Evolutionary conservation across 2,797 vertebrate species (phyloP), one percentile per base, ranked within the genome.

Genomic region (Babyrousa celebensis): DNA sequence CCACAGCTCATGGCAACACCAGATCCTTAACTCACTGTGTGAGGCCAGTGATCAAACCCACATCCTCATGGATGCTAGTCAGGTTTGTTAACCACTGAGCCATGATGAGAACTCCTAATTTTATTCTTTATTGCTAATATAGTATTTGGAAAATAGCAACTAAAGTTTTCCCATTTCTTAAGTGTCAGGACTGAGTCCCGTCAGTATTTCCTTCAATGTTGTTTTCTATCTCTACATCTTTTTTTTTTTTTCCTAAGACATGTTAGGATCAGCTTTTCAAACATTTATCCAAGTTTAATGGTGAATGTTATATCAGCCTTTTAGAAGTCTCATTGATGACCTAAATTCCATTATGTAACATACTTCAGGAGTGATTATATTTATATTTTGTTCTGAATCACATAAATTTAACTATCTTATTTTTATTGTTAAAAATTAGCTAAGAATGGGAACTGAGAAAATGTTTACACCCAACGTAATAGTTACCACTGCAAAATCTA

Each of bases 391-490:
- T 91, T 77, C 48, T 54, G 6, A 65, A 70, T 62, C 65, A 84
- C 54, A 58, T 92, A 84, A 86, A 94, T 88, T 84, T 92, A 32
- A 95, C 56, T 95, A 18, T 71, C 29, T 85, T 89, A 58, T 70
- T 96, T 95, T 94, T 96, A n/a, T 89, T 93, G 85, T 84, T 92
- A 94, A 97, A 97, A 85, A 88, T 78, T 96, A 98, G 93, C 62
- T 95, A 71, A 96, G 67, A 65, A 91, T 95, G 83, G 91, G 96
- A 94, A 60, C 97, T 58, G 92, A 98, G 97, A 98, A 98, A 98
- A 95, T 98, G 96, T 96, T 98, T 97, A 85, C 97, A 94, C 97
- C 98, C 91, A 98, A 98, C 85, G 97, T 98, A 98, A 96, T 98
- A 97, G 98, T 98, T 97, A 96, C 98, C 36, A 85, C 97, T 96